Base-by-base conservation (phyloP, 1,140 invertebrate genomes). In the Daktulosphaira vitifoliae region DNA sequence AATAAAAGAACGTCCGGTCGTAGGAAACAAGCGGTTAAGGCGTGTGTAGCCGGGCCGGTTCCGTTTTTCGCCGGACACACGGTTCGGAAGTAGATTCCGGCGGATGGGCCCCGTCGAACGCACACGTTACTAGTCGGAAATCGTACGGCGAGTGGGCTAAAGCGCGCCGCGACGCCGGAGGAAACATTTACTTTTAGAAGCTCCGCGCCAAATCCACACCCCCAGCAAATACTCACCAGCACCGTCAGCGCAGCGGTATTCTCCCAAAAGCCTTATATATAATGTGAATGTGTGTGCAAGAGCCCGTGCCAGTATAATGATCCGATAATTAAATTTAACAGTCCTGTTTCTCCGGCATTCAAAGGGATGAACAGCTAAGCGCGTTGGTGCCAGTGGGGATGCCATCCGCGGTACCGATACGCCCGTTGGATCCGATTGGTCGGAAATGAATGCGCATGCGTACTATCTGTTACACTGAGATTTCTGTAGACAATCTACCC, bases 311-410 rank as follows among this genome's bases (percentile, higher is more conserved):
- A 29, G 23, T 59, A 59, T 59, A 59, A 59, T 59, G 54, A 59
- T 59, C 54, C 39, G 54, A 59, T 59, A 59, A 59, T 59, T 59
- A 59, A 59, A 59, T 59, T 44, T 59, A 44, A 59, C 54, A 5
- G 29, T 33, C 29, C n/a, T n/a, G 29, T 11, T 33, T 33, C 29
- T 11, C 29, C 29, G 29, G 5, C 29, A 11, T 16, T 11, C 50
- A 26, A 26, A 13, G 2, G 50, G 50, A 16, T 11, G 26, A 33
- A 33, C 29, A 11, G 29, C 29, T 5, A 33, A 11, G 26, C 16
- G 50, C 25, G 50, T n/a, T 5, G 15, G 39, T 4, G 39, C 29
- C 29, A 33, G 22, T 11, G 52, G 33, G 33, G 37, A 39, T 3
- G 37, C 52, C 33, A 11, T 39, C 37, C 52, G n/a, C 29, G 38